Base-by-base conservation (phyloP, 2,888 invertebrate species). In the Colostygia pectinataria region DNA sequence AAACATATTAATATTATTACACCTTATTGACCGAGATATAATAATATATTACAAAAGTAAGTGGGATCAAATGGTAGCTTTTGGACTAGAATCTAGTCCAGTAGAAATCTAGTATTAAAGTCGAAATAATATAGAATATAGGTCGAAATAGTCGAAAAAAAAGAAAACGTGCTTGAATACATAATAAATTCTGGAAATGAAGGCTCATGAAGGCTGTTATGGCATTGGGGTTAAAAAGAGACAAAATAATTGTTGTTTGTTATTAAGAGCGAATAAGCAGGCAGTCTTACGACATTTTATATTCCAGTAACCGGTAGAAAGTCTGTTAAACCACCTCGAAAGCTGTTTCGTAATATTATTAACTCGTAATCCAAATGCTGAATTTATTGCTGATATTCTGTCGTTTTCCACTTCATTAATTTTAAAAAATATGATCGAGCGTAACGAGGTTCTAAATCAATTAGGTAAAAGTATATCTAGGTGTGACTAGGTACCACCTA, bases 341-440 rank as follows among this genome's bases (percentile, higher is more conserved):
- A 72, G 59, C 53, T 52, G 61, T 72, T 66, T 65, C 68, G 59
- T 72, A 72, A 72, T 65, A 61, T 57, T 57, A 54, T 53, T 27
- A 23, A 50, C 50, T 47, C 39, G 31, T 59, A 50, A 54, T 59
- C 52, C 52, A 50, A 50, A 51, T 51, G 41, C 41, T 33, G 31
- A 40, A 41, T 53, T 39, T 29, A 44, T 42, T 29, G 23, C 32
- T 39, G 12, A 32, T 41, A 45, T 40, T 50, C 31, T 13, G 33
- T 54, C 20, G 53, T 57, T 53, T 40, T 54, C 42, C 48, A 53
- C 27, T 18, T 2, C n/a, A n/a, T n/a, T 25, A 27, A 25, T 10
- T 18, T 25, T 23, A 12, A 2, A 14, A 12, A 15, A 15, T 9
- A 15, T 31, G 2, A 33, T n/a, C n/a, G n/a, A n/a, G n/a, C n/a